Percentiles rank a stretch among this genome's conserved stretches.
These are phyloP conservation scores for Amblyjoppa fuscipennis DNA, from an alignment of 2,888 invertebrate species.

Conservation along the genomic window DNA sequence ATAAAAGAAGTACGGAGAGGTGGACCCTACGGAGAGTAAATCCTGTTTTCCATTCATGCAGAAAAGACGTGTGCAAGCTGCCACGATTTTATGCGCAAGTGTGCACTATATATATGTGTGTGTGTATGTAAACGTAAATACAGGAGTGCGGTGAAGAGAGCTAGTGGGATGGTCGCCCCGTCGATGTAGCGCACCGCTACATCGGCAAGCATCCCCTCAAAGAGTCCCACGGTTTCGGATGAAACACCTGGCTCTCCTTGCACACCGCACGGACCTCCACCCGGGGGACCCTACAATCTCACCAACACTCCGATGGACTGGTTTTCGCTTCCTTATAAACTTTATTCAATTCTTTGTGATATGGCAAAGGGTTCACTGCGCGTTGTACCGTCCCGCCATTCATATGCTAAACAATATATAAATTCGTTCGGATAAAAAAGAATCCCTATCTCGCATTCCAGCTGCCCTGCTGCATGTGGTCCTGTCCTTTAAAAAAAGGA, in stretches of 20 bases:
- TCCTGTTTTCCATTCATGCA: slow-evolving; percentile 83
- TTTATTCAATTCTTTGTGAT: slow-evolving; percentile 84
- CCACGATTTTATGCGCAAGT: slow-evolving; percentile 26
- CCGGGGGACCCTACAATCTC: slow-evolving; percentile 60
- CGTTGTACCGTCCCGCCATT: slow-evolving; percentile 70
- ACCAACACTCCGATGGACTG: slow-evolving; percentile 72
- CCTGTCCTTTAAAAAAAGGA: slow-evolving; percentile 24
- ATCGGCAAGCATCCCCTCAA: slow-evolving; percentile 78
- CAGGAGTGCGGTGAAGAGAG: slow-evolving; percentile 47
- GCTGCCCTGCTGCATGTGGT: slow-evolving; percentile 57
- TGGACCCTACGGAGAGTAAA: slow-evolving; percentile 79
- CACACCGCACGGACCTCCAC: slow-evolving; percentile 35
- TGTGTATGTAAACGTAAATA: slow-evolving; percentile 20
- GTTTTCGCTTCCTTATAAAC: slow-evolving; percentile 80
- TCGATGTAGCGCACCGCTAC: slow-evolving; percentile 61
- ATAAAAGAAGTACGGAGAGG: slow-evolving; percentile 79
- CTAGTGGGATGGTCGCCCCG: slow-evolving; percentile 68
- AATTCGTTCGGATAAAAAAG: slow-evolving; percentile 79
- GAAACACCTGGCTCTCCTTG: slow-evolving; percentile 78
- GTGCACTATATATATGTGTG: neutral
- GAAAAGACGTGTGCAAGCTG: slow-evolving; percentile 66
- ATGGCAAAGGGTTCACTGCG: slow-evolving; percentile 77
- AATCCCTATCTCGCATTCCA: slow-evolving; percentile 79
- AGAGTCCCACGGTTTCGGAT: slow-evolving; percentile 81
- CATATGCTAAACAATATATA: slow-evolving; percentile 83